A percentile compares a stretch with the other conserved stretches of the same genome.
Conservation (phyloP, 2,113 vertebrate species). For the Passer domesticus region DNA sequence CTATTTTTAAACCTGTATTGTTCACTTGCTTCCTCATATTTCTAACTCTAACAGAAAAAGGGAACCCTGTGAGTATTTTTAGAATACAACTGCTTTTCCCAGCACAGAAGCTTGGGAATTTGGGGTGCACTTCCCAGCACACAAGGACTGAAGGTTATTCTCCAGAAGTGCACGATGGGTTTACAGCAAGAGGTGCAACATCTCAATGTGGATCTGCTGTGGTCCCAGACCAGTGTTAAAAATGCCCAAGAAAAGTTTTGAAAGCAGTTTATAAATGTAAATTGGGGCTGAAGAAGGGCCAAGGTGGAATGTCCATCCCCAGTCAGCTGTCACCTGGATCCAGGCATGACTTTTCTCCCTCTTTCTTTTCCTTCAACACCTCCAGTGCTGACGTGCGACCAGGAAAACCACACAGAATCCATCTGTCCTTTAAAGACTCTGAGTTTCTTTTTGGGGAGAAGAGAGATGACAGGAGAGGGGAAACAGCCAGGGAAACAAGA, state of each 20-base stretch:
- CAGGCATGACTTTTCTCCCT: not conserved
- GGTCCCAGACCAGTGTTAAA: not conserved
- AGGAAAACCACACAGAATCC: not conserved
- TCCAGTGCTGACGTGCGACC: not conserved
- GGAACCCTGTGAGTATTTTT: not conserved
- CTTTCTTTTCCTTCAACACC: not conserved
- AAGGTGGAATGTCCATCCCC: not conserved
- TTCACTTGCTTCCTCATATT: not conserved
- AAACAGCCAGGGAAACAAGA: not conserved
- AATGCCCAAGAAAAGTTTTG: not conserved
- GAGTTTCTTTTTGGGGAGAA: not conserved
- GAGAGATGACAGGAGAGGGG: fast-evolving
- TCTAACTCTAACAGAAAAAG: not conserved
- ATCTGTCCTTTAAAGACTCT: not conserved
- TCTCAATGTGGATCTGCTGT: not conserved
- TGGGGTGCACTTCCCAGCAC: not conserved
- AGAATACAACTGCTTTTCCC: not conserved
- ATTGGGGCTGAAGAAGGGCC: not conserved
- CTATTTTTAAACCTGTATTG: not conserved
- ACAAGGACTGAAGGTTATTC: not conserved
- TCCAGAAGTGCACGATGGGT: fast-evolving
- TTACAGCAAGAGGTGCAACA: not conserved
- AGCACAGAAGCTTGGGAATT: not conserved
- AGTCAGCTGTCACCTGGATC: not conserved
- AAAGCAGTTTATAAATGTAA: not conserved